A percentile compares a stretch with the other conserved stretches of the same genome.
Evolutionary conservation across 2,113 vertebrate species (phyloP).

Genomic region (Heliornis fulica): DNA sequence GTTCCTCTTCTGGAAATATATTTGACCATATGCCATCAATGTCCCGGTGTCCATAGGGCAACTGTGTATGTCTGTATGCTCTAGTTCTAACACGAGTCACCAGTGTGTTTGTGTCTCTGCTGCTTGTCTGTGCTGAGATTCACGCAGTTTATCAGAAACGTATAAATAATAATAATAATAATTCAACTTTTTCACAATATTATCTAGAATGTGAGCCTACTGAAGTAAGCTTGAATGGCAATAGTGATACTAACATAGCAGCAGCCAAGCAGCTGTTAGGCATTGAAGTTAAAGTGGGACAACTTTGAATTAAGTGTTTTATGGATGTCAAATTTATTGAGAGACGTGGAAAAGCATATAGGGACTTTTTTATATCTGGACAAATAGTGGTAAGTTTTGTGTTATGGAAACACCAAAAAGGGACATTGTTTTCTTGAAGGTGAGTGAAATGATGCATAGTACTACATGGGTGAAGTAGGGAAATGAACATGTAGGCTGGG

Average conservation of each 20-base stretch:
- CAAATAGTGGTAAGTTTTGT: not conserved
- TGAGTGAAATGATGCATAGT: not conserved
- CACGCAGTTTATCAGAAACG: not conserved
- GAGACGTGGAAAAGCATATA: not conserved
- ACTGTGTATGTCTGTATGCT: not conserved
- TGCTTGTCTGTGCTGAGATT: not conserved
- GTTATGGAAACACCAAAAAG: not conserved
- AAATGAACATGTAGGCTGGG: not conserved
- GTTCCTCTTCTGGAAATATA: not conserved
- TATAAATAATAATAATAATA: not conserved
- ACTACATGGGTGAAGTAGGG: not conserved
- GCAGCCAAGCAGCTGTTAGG: not conserved
- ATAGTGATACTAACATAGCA: not conserved
- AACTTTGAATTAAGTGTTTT: not conserved
- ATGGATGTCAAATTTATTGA: not conserved
- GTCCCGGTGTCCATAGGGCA: not conserved
- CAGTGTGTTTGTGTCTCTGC: not conserved
- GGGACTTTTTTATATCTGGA: not conserved
- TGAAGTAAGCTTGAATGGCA: not conserved
- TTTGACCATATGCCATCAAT: not conserved
- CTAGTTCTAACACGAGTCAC: not conserved
- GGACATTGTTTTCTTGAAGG: not conserved
- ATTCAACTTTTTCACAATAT: not conserved
- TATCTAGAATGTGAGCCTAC: not conserved
- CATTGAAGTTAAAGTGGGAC: not conserved